Base-by-base conservation (phyloP, 2,888 invertebrate genomes). In the Psococerastis gibbosa region DNA sequence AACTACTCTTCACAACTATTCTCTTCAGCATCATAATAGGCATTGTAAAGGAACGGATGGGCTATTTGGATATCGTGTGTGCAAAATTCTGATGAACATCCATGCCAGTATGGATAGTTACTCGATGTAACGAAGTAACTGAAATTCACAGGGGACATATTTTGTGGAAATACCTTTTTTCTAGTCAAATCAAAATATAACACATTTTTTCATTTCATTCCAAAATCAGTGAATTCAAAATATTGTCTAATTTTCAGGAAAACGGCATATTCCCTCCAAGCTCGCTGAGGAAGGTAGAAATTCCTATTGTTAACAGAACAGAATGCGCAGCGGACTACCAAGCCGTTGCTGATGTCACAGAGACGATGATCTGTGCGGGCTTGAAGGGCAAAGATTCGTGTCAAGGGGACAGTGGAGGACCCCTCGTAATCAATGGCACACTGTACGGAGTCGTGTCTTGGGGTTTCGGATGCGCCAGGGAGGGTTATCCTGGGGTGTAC, bases 251-350 rank as follows among this genome's bases (percentile, higher is more conserved):
- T 20, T 47, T 47, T 3, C 44, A 59, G 51, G 45, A 49, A 38
- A 54, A 52, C 4, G 60, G 57, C 15, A 32, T 46, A 0, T 27
- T 27, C 11, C 48, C 49, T 5, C 51, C 55, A 17, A 38, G 17
- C 17, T 9, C 11, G 11, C 34, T 48, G 9, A 41, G 43, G n/a
- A 34, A 32, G 34, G 46, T 48, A 11, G 22, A 41, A 3, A 35
- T 48, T 4, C 43, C 46, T 16, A 43, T 48, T 31, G 44, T 47
- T 4, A 27, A 41, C 13, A 22, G 22, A n/a, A 23, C 17, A 2
- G 33, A 17, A 2, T 48, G 47, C 23, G 32, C 18, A 17, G 11
- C 11, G n/a, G 33, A 41, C n/a, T 47, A 47, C 22, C 3, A 3
- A 4, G 38, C 16, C 8, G 20, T 18, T 22, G 22, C 35, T 22